A percentile compares a stretch with the other conserved stretches of the same genome.
Evolutionary conservation across 2,113 vertebrate species (phyloP).

Genomic region (Thunnus maccoyii): DNA sequence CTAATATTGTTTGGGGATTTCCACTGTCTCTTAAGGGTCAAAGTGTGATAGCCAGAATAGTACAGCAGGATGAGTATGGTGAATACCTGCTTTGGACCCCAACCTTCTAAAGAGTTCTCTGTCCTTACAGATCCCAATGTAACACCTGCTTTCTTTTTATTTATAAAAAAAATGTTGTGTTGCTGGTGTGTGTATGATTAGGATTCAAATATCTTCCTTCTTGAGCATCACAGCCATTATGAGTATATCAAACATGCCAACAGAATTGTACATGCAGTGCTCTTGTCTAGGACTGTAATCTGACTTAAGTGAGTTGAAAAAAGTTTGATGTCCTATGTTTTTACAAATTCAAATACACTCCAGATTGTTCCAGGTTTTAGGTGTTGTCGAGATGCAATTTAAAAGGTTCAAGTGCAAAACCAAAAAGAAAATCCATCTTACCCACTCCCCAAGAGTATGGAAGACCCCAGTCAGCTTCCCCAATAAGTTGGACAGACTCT

Average conservation of each 20-base stretch:
- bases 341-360: not conserved
- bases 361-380: not conserved
- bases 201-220: not conserved
- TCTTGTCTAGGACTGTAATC: too few relatives aligned
- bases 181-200: too few relatives aligned
- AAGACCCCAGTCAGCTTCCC: conserved; percentile 79
- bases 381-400: conserved; percentile 24
- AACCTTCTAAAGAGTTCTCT: too few relatives aligned
- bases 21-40: too few relatives aligned
- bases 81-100: not conserved
- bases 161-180: too few relatives aligned
- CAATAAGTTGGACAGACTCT: conserved; percentile 72
- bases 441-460: conserved; percentile 78
- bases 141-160: too few relatives aligned
- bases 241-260: not conserved
- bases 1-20: not conserved
- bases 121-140: too few relatives aligned
- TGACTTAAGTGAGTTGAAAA: too few relatives aligned
- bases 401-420: conserved; percentile 1
- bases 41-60: not conserved
- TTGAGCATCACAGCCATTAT: not conserved
- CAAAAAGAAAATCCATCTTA: conserved; percentile 65
- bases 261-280: too few relatives aligned
- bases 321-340: not conserved
- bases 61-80: not conserved